A percentile compares a stretch with the other conserved stretches of the same genome.
phyloP scores from a whole-genome alignment of 1,140 invertebrate genomes.

The Papilio machaon region DNA sequence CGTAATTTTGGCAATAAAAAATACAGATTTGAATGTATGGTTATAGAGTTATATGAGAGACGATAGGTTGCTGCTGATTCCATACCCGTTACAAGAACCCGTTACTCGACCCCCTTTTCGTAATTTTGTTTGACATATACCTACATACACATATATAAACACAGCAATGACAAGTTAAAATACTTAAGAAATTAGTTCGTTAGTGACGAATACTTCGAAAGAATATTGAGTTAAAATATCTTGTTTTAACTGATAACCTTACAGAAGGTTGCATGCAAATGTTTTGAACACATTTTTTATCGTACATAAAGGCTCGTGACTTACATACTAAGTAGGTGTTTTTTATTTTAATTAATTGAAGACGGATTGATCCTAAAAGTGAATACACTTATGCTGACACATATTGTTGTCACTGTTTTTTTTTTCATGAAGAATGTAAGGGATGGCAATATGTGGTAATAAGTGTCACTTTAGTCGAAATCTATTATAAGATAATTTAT shows the following conservation, averaged over 20 bases:
- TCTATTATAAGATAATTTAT: too few species aligned
- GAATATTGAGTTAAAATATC: not conserved
- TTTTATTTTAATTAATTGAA: not conserved
- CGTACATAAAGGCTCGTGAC: not conserved
- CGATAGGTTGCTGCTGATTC: slow-evolving; percentile 44
- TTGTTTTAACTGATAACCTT: slow-evolving; percentile 11
- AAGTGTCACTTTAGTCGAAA: too few species aligned
- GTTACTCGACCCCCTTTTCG: slow-evolving; percentile 55
- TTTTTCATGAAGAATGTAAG: too few species aligned
- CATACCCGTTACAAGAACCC: slow-evolving; percentile 50
- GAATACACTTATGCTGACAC: too few species aligned
- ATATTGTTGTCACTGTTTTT: too few species aligned
- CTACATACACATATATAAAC: slow-evolving; percentile 22
- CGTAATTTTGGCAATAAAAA: not conserved
- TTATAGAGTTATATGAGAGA: not conserved
- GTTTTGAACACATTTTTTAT: not conserved
- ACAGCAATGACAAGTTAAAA: slow-evolving; percentile 11
- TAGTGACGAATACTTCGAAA: not conserved
- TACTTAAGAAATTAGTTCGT: not conserved
- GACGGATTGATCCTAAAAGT: not conserved
- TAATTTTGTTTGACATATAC: slow-evolving; percentile 42
- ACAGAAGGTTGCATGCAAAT: slow-evolving; percentile 15
- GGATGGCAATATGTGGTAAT: too few species aligned
- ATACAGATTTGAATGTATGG: not conserved
- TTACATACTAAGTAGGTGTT: not conserved